These are phyloP conservation scores for Eurystomus glaucurus DNA, from an alignment of 2,797 vertebrate species.

Conservation along the genomic window DNA sequence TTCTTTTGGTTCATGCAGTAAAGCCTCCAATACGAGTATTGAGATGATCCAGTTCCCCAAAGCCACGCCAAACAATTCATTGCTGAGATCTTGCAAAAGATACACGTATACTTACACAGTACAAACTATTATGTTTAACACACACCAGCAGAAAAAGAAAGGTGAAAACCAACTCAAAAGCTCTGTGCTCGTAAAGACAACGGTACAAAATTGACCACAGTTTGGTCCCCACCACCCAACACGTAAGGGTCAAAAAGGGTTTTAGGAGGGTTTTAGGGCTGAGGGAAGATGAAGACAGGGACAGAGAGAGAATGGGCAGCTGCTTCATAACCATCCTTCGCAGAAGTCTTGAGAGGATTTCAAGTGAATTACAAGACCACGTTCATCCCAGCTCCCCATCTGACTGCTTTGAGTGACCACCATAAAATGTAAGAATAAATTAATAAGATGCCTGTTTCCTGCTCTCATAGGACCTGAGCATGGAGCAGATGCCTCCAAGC, in stretches of 20 bases:
- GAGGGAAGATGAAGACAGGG: not conserved
- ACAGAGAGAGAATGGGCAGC: fast-evolving
- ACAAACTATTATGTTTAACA: not conserved
- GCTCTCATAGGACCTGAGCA: not conserved
- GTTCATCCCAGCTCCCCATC: not conserved
- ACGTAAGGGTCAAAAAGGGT: fast-evolving
- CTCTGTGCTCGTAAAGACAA: not conserved
- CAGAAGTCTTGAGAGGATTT: not conserved
- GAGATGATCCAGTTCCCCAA: not conserved
- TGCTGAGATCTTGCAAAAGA: not conserved
- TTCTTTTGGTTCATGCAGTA: not conserved
- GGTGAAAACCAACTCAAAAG: not conserved
- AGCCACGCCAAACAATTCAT: not conserved
- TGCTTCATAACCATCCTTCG: not conserved
- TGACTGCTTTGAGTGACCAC: not conserved
- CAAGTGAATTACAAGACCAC: not conserved
- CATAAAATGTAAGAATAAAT: not conserved
- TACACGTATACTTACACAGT: not conserved
- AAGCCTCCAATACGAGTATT: not conserved
- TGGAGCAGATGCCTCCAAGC: not conserved
- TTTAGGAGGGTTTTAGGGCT: not conserved
- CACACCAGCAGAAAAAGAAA: not conserved
- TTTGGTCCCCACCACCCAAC: not conserved
- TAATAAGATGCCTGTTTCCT: not conserved
- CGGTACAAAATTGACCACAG: fast-evolving